Evolutionary conservation across 2,888 invertebrate genomes (phyloP), one percentile per base, ranked within the genome.

Genomic region (Drosophila quasianomalipes): DNA sequence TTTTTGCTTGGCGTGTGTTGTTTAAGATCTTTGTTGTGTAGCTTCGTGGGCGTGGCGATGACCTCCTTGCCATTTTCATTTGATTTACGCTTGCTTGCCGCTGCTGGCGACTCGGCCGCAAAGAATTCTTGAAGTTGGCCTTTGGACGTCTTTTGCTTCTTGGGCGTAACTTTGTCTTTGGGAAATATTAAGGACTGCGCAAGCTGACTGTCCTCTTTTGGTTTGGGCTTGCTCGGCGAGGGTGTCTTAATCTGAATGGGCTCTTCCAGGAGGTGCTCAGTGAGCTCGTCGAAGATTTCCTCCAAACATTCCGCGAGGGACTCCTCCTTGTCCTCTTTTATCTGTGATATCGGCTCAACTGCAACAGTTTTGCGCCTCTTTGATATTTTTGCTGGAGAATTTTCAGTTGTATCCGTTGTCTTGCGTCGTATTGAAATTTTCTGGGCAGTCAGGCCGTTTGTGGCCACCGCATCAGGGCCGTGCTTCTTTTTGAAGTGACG

Each of bases 401-500:
- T 12, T 14, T 12, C 4, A 39, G 4, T 14, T 16, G 1, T 14
- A 19, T n/a, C 9, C 9, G 1, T n/a, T 57, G 57, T 57, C 1
- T 14, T 14, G n/a, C 57, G 57, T 14, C 57, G 28, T n/a, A 30
- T 3, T n/a, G 16, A 16, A 26, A 26, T 39, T 28, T n/a, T 3
- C 30, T 12, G 19, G 12, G 26, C 26, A 28, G 19, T 10, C 9
- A 7, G 26, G 47, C 47, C 16, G 55, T 28, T 37, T 28, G 26
- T 0, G 12, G 12, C 4, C 10, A 37, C 28, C 19, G 12, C 28
- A 7, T n/a, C 28, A n/a, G 2, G 7, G 12, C 6, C 0, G 19
- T 78, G 77, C 35, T 81, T 81, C 0, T 0, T 6, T 0, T 22
- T 55, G 5, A 39, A 4, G 33, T 79, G 78, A 1, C 65, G 73